phyloP scores from a whole-genome alignment of 2,797 vertebrate species.

The Brotula barbata region DNA sequence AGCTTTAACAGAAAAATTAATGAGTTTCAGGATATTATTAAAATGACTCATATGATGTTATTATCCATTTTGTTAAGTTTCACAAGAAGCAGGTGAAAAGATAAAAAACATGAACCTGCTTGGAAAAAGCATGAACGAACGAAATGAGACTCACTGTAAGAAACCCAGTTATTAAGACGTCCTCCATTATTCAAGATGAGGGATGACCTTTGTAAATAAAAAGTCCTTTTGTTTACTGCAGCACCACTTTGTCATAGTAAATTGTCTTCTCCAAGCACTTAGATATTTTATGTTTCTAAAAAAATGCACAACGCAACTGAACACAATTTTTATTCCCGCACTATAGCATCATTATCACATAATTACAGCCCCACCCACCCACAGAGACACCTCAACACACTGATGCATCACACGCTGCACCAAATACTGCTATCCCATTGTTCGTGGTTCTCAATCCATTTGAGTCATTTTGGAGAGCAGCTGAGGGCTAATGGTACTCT shows the following conservation, averaged over 20 bases:
- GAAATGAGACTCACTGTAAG: conserved; percentile 26
- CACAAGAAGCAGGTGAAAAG: conserved; percentile 15
- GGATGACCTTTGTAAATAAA: background rate
- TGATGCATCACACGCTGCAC: background rate
- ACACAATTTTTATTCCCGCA: too few relatives aligned
- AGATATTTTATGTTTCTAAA: too few relatives aligned
- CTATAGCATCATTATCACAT: too few relatives aligned
- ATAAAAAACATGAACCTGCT: conserved; percentile 30
- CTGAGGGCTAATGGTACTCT: conserved; percentile 26
- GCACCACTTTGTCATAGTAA: too few relatives aligned
- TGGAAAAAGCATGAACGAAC: conserved; percentile 18
- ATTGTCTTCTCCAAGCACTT: too few relatives aligned
- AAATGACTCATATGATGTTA: conserved; percentile 9
- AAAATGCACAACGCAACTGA: too few relatives aligned
- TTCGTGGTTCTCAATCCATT: conserved; percentile 23
- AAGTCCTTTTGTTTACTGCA: too few relatives aligned
- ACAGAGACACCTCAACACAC: background rate
- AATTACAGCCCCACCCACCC: conserved; percentile 5
- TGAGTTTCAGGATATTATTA: conserved; percentile 18
- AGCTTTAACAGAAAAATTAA: conserved; percentile 16
- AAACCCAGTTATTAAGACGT: conserved; percentile 1
- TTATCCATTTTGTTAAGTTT: conserved; percentile 17
- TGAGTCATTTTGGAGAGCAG: conserved; percentile 6
- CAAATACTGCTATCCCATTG: background rate
- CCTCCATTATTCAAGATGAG: conserved; percentile 18